A percentile compares a stretch with the other conserved stretches of the same genome.
Conservation (phyloP, 2,113 vertebrate species). For the Oryzias curvinotus region DNA sequence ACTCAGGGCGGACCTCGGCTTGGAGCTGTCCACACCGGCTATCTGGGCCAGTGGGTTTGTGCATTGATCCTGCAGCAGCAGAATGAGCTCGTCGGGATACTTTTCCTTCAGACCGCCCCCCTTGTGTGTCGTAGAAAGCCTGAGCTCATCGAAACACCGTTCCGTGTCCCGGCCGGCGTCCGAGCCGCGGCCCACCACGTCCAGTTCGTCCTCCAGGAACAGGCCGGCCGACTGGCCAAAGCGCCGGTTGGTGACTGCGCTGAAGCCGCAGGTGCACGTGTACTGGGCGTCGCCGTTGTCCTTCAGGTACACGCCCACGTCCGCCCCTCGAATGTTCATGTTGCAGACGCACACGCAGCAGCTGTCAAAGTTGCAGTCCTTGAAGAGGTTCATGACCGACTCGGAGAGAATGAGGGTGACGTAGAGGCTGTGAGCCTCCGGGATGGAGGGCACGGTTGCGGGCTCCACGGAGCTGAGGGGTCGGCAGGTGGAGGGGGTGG, state of each 20-base stretch:
- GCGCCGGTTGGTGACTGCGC: constrained; percentile 93
- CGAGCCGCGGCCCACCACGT: constrained; percentile 93
- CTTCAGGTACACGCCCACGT: constrained; percentile 96
- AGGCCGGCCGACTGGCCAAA: constrained; percentile 94
- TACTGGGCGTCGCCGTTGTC: constrained; percentile 94
- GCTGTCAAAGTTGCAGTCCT: constrained; percentile 99
- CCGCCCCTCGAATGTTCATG: constrained; percentile 98
- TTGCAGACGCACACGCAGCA: constrained; percentile 99
- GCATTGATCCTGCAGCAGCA: constrained; percentile 95
- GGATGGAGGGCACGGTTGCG: constrained; percentile 93
- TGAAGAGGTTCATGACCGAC: constrained; percentile 97
- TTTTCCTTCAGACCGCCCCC: constrained; percentile 83
- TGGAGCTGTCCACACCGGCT: constrained; percentile 83
- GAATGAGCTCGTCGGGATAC: constrained; percentile 90
- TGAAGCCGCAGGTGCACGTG: constrained; percentile 95
- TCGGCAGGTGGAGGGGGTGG: constrained; percentile 94
- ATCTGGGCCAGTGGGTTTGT: constrained; percentile 95
- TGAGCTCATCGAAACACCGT: constrained; percentile 90
- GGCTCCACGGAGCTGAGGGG: constrained; percentile 97
- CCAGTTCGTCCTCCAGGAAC: constrained; percentile 96
- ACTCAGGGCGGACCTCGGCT: constrained; percentile 57
- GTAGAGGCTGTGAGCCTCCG: constrained; percentile 97
- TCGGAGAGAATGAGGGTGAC: constrained; percentile 98
- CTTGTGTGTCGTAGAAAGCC: constrained; percentile 80
- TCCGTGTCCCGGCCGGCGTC: constrained; percentile 92